Evolutionary conservation across 1,140 invertebrate genomes (phyloP), one percentile per base, ranked within the genome.

Genomic region (Polypedilum vanderplanki): DNA sequence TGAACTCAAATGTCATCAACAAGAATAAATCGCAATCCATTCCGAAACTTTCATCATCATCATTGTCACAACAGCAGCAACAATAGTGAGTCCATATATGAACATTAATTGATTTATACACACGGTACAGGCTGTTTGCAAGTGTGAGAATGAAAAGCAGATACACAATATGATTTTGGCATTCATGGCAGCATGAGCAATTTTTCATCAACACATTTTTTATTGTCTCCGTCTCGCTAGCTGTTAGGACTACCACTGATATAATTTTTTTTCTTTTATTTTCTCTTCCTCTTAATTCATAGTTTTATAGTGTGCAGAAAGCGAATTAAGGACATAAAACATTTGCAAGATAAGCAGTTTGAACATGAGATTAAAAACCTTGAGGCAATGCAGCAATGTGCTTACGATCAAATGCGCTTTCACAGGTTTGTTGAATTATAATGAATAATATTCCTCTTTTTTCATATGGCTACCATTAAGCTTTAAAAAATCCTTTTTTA

Each of bases 341-440:
- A 40, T 46, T 7, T 24, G 57, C 41, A 75, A 7, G 33, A 67
- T 33, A 75, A 64, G 41, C 74, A 75, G 24, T 75, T 75, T 75
- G 4, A 64, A 10, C 41, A 65, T 40, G 74, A 75, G 41, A 22
- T 75, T 20, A 75, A 75, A 65, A 64, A 20, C 15, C 74, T 64
- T 12, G 74, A 75, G 40, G 74, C 74, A 65, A 75, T 75, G 74
- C 74, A 75, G 46, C 46, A 7, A 17, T 64, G 46, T 75, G 74
- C 74, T 33, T 75, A 75, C 33, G 74, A 75, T 40, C 41, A 41
- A 17, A 65, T 75, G 57, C 46, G 74, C 1, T 75, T 75, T 40
- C 18, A 75, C 8, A 64, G 65, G 65, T 70, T 70, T 12, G 65
- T 8, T 57, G 24, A 33, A 33, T 5, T 33, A 33, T 33, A 33